Evolutionary conservation across 2,113 vertebrate species (phyloP).

Genomic region (Colinus virginianus): DNA sequence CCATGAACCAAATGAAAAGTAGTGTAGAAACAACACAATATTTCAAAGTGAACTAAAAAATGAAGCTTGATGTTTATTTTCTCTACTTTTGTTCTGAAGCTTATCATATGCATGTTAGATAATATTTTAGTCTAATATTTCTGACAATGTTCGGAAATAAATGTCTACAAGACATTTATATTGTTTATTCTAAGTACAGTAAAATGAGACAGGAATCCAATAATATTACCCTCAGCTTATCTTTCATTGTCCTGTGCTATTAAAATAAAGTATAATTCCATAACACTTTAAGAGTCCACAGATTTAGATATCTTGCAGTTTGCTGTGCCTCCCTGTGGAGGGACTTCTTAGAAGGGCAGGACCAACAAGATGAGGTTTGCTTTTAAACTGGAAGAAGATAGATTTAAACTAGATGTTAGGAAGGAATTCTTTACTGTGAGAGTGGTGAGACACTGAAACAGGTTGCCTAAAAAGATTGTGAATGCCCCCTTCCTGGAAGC

Average conservation of each 20-base stretch:
- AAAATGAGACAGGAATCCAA: background rate
- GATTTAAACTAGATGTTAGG: too few species aligned
- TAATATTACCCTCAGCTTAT: background rate
- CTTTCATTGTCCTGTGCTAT: background rate
- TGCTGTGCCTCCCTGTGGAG: background rate
- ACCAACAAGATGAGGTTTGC: too few species aligned
- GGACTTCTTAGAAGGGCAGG: too few species aligned
- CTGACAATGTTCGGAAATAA: background rate
- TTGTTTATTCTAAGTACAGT: background rate
- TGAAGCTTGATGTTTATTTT: background rate
- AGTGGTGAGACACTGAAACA: too few species aligned
- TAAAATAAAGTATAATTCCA: background rate
- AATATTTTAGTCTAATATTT: background rate
- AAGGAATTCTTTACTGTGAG: too few species aligned
- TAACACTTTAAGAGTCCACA: background rate
- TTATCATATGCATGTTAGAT: background rate
- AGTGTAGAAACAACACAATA: background rate
- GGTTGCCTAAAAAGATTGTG: too few species aligned
- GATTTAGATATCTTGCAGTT: background rate
- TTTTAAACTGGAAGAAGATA: too few species aligned
- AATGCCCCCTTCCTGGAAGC: too few species aligned
- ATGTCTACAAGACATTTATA: background rate
- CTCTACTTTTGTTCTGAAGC: background rate
- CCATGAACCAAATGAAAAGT: background rate
- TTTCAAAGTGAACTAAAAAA: background rate